Base-by-base conservation (phyloP, 1,140 invertebrate species). In the Reticulitermes speratus region DNA sequence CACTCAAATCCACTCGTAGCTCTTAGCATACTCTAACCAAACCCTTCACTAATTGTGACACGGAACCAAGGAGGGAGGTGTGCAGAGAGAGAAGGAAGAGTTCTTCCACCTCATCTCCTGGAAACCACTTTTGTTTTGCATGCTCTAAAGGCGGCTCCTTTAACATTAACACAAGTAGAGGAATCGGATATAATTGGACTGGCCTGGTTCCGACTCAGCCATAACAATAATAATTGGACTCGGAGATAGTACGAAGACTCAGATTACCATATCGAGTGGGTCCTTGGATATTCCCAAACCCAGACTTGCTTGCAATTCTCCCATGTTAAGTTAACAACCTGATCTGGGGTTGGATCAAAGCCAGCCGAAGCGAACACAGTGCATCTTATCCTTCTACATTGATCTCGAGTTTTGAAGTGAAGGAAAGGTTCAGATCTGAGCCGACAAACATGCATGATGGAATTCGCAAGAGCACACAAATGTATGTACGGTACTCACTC, bases 241-340 rank as follows among this genome's bases (percentile, higher is more conserved):
- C 65, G 25, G 65, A 75, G 65, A 30, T 30, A 30, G 65, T 25
- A 16, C 9, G 16, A 30, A 75, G 65, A n/a, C 52, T 6, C 25
- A 75, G 25, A 75, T 75, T 75, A 75, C 65, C 65, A 75, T 75
- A 75, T 75, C 65, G 65, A 75, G 65, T 75, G 65, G 65, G 65
- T 75, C 65, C 65, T 75, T 30, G 65, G 65, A n/a, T 75, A 30
- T 0, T 30, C 65, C 65, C 16, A 65, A 19, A 21, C 2, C 59
- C 9, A n/a, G 16, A 11, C 45, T 48, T 48, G 45, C 45, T 16
- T 55, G 16, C 52, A 55, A 19, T 55, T 55, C 16, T 55, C 14
- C 52, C 19, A 55, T 21, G 52, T 55, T 75, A 75, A 75, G 52
- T 55, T 75, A 75, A 75, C 65, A 75, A 75, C 25, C 2, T 30